Conservation (phyloP, 2,797 vertebrate genomes). For the Clarias fuscus region DNA sequence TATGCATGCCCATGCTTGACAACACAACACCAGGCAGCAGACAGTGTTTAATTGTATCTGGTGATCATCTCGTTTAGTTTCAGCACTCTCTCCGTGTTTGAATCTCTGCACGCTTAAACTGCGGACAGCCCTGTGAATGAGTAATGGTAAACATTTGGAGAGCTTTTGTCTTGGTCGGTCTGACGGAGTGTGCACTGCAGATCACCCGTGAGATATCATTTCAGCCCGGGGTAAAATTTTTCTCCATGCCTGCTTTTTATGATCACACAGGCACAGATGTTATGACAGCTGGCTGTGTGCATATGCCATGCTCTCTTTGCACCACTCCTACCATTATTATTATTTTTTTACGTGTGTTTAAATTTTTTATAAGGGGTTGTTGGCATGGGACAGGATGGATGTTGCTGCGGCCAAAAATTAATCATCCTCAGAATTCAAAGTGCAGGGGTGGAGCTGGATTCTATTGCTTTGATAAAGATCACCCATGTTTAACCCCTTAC, state of each 20-base stretch:
- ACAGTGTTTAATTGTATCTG: background rate
- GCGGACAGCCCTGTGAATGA: background rate
- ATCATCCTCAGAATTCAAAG: background rate
- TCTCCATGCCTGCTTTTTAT: slow-evolving; percentile 7
- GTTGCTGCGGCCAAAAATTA: background rate
- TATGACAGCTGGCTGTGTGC: slow-evolving; percentile 21
- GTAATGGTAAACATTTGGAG: background rate
- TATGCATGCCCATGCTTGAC: background rate
- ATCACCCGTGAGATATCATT: background rate
- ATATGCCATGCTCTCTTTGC: background rate
- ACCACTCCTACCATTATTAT: background rate
- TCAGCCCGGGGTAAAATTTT: background rate
- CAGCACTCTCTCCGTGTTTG: background rate
- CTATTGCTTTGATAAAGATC: background rate
- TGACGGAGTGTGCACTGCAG: background rate
- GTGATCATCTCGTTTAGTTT: background rate
- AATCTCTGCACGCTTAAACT: background rate
- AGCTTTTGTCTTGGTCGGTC: background rate
- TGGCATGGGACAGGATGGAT: background rate
- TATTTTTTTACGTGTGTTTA: background rate
- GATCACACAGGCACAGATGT: slow-evolving; percentile 18
- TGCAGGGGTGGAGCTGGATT: background rate
- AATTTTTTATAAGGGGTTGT: background rate
- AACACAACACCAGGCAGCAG: background rate
- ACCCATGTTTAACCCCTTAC: background rate